phyloP scores from a whole-genome alignment of 2,888 invertebrate genomes.

The Ditylenchus weischeri region DNA sequence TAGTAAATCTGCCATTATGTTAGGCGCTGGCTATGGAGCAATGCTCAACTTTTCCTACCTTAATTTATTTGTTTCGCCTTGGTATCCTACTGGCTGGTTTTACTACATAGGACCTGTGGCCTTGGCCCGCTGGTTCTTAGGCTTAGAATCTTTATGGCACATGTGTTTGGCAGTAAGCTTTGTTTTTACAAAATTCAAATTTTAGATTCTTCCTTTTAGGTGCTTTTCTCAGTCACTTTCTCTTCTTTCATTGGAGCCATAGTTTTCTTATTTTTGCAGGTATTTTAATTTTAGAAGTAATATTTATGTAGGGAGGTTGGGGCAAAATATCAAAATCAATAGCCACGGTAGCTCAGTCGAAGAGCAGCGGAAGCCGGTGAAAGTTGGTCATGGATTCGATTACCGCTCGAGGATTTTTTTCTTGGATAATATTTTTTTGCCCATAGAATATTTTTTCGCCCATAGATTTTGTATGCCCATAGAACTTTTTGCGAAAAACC shows the following conservation, averaged over 20 bases:
- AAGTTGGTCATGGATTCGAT: no score
- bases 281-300: constrained; percentile 14
- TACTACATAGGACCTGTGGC: constrained; percentile 51
- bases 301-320: no score
- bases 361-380: no score
- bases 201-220: background rate
- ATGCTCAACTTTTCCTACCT: constrained; percentile 35
- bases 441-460: no score
- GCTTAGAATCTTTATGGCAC: constrained; percentile 30
- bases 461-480: no score
- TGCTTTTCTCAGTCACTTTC: constrained; percentile 40
- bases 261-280: constrained; percentile 52
- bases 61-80: constrained; percentile 40
- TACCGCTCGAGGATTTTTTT: no score
- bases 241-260: constrained; percentile 42
- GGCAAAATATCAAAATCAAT: no score
- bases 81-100: constrained; percentile 50
- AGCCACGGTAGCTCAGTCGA: no score
- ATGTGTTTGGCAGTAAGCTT: constrained; percentile 32
- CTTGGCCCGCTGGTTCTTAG: constrained; percentile 45
- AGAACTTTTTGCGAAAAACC: no score
- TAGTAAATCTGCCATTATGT: background rate
- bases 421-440: no score
- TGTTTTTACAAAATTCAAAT: background rate
- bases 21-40: constrained; percentile 44